Evolutionary conservation across 2,113 vertebrate genomes (phyloP), one percentile per base, ranked within the genome.

Genomic region (Dicentrarchus labrax): DNA sequence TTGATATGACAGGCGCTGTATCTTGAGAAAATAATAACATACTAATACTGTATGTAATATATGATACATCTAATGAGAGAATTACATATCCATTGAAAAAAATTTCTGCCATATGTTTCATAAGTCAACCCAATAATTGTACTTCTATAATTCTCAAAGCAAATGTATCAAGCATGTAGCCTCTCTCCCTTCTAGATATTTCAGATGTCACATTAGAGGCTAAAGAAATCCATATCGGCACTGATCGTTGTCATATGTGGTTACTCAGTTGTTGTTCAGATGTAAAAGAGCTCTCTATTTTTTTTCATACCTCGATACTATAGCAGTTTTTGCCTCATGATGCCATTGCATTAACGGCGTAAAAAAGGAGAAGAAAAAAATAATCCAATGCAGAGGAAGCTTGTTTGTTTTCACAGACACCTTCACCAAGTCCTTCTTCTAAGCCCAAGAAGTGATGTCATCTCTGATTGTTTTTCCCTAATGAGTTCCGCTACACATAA

Each of bases 361-460:
- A n/a, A 30, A 8, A 38, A 64, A 74, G 65, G 45, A 47, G 45
- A 10, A 47, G 12, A 61, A 12, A 8, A 64, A 65, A 76, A 60
- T 9, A 66, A 70, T 47, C 45, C 8, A 56, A 22, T 1, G 15
- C 59, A 68, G 53, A 53, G 12, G n/a, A 51, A 75, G 39, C 38
- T 15, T 57, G 13, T 2, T 61, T 72, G 21, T 72, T 60, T 39
- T 24, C 48, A 13, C n/a, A 36, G 38, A 70, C 66, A 71, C 61
- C 24, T 82, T 57, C 56, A 70, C 62, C 8, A 82, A 80, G 8
- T 72, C 53, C 11, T 75, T 76, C 8, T 68, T 73, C 74, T 76
- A 6, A 75, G 6, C 64, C 65, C 24, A 86, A 78, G 2, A 41
- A 72, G n/a, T 83, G 78, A 86, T 50, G 60, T 87, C 51, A 80